Evolutionary conservation across 2,888 invertebrate species (phyloP), one percentile per base, ranked within the genome.

Genomic region (Ellobium chinense): DNA sequence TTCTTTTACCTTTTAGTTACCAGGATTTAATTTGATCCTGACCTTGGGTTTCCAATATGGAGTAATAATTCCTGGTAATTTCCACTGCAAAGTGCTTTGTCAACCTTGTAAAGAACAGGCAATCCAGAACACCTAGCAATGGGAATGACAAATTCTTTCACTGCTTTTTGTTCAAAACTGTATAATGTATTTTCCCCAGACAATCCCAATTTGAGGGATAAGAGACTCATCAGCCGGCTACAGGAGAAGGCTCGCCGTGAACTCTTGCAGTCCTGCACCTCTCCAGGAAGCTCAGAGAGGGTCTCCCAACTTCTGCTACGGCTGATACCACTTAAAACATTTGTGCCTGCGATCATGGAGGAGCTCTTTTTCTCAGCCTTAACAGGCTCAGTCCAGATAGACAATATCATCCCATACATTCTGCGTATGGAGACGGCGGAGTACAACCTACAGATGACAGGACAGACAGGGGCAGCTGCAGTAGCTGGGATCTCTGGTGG

Each of bases 311-410:
- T 99, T 12, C 94, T 99, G 72, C 88, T 93, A 60, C 87, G 93
- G 14, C 89, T 93, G 79, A 93, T 93, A 9, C 91, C 93, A 29
- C 88, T 93, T 54, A 91, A 93, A 65, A 89, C 91, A 27, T 89
- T 93, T 78, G 88, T 88, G 39, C 95, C 98, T 68, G 97, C 97
- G 94, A 97, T 98, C 94, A 95, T 97, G 92, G 98, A 99, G 93
- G 97, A 98, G 93, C 95, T 98, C 83, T 98, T 97, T 94, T 98
- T 97, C 94, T 97, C 97, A 94, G 96, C 97, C 90, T 95, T 98
- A 83, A 96, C 98, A 88, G 97, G 97, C 65, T 97, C 98, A 92
- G 97, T 99, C 88, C 97, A 97, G 94, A 98, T 99, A 82, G 98
- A 99, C 91, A 97, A 96, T 91, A 97, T 99, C 87, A 96, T 99